phyloP scores from a whole-genome alignment of 2,888 invertebrate genomes.

The Eristalinus aeneus region DNA sequence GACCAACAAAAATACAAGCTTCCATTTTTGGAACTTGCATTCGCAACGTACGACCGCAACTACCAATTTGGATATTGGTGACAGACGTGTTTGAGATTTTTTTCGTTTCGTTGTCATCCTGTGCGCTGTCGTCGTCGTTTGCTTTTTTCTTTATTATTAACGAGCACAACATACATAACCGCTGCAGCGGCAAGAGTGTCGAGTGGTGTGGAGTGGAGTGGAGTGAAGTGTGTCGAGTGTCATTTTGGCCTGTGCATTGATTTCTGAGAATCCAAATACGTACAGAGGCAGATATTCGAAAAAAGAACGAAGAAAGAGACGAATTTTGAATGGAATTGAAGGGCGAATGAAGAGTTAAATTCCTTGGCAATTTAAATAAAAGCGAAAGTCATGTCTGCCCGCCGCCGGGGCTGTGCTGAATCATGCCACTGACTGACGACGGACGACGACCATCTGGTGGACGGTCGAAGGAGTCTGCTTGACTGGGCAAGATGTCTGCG shows the following conservation, averaged over 20 bases:
- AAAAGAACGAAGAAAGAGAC: conserved; percentile 6
- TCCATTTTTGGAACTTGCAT: conserved; percentile 67
- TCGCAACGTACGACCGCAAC: conserved; percentile 61
- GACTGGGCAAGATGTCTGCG: not conserved
- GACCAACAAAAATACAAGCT: conserved; percentile 69
- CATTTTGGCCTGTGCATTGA: conserved; percentile 34
- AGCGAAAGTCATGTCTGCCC: conserved; percentile 50
- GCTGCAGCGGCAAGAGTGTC: not conserved
- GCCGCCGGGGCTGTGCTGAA: not conserved
- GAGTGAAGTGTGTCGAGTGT: not conserved
- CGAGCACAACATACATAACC: conserved; percentile 40
- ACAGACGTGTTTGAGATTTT: conserved; percentile 75
- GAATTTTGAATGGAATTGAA: conserved; percentile 43
- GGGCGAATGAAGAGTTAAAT: conserved; percentile 57
- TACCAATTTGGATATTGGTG: conserved; percentile 78
- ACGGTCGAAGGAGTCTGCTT: conserved; percentile 2
- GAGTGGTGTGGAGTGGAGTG: not conserved
- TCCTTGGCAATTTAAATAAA: conserved; percentile 58
- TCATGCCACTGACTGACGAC: not conserved
- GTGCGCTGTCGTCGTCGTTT: conserved; percentile 38
- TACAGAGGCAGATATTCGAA: conserved; percentile 25
- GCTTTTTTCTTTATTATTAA: conserved; percentile 47
- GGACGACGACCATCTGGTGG: conserved; percentile 46
- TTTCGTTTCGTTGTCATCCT: conserved; percentile 65
- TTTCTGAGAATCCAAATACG: conserved; percentile 37